Evolutionary conservation across 2,888 invertebrate species (phyloP).

Genomic region (Lasius platythorax): DNA sequence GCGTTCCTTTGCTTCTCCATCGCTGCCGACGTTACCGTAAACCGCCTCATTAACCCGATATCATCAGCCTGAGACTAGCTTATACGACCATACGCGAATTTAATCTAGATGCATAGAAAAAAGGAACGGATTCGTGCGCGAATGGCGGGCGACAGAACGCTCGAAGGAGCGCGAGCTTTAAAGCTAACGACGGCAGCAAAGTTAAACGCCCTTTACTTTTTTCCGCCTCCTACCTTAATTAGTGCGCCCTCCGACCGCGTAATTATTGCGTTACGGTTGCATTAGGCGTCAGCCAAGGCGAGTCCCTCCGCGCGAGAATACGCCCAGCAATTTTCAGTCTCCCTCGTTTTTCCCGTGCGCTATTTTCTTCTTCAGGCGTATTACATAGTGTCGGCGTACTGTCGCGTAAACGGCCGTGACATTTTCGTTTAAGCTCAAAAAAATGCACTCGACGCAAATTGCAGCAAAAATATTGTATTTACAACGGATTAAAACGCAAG

Average conservation of each 20-base stretch:
- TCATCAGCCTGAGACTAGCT: constrained; percentile 19
- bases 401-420: constrained; percentile 17
- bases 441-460: constrained; percentile 11
- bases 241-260: constrained; percentile 55
- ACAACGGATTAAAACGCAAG: background rate
- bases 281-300: constrained; percentile 50
- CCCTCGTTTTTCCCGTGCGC: background rate
- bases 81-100: constrained; percentile 15
- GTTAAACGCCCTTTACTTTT: constrained; percentile 54
- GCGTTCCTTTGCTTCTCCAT: constrained; percentile 2
- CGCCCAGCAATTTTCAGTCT: constrained; percentile 20
- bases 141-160: background rate
- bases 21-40: constrained; percentile 1
- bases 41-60: constrained; percentile 33
- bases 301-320: constrained; percentile 17
- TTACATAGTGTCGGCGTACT: background rate
- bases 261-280: constrained; percentile 67
- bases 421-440: constrained; percentile 3
- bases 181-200: constrained; percentile 11
- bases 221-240: constrained; percentile 63
- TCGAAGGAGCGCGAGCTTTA: background rate
- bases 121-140: background rate
- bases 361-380: background rate
- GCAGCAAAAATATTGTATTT: constrained; percentile 8
- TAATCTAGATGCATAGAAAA: constrained; percentile 14